phyloP scores from a whole-genome alignment of 2,113 vertebrate species.

The Aldabrachelys gigantea region DNA sequence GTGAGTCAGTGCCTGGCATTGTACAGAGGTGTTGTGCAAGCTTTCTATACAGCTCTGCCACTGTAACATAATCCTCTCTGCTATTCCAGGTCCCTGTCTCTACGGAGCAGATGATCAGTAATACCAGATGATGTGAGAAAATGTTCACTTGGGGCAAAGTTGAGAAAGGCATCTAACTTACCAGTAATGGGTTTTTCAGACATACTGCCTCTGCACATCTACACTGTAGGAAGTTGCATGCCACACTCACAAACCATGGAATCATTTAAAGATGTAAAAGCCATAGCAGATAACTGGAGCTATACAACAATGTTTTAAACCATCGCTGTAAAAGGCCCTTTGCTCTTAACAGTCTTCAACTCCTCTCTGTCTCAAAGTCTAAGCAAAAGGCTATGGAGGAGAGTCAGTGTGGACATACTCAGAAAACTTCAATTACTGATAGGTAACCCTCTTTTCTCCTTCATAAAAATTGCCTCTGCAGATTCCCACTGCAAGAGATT shows the following conservation, averaged over 20 bases:
- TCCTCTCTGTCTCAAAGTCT: neutral
- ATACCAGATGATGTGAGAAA: neutral
- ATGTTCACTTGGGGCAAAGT: neutral
- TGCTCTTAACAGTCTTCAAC: neutral
- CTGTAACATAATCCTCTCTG: neutral
- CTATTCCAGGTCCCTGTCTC: neutral
- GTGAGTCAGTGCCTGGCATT: neutral
- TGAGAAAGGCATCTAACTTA: neutral
- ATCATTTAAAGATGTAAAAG: neutral
- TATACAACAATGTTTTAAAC: fast-evolving
- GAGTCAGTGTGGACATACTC: neutral
- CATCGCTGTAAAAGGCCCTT: neutral
- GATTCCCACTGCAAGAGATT: neutral
- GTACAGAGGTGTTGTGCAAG: neutral
- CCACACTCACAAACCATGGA: neutral
- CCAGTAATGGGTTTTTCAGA: neutral
- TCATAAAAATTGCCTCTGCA: neutral
- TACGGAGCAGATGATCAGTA: neutral
- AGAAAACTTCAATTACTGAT: neutral
- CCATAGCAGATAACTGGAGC: neutral
- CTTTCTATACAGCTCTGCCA: neutral
- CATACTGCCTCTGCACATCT: neutral
- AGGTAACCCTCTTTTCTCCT: neutral
- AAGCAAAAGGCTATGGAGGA: neutral
- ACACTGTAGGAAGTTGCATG: neutral